Evolutionary conservation across 2,888 invertebrate species (phyloP), one percentile per base, ranked within the genome.

Genomic region (Gymnoscelis rufifasciata): DNA sequence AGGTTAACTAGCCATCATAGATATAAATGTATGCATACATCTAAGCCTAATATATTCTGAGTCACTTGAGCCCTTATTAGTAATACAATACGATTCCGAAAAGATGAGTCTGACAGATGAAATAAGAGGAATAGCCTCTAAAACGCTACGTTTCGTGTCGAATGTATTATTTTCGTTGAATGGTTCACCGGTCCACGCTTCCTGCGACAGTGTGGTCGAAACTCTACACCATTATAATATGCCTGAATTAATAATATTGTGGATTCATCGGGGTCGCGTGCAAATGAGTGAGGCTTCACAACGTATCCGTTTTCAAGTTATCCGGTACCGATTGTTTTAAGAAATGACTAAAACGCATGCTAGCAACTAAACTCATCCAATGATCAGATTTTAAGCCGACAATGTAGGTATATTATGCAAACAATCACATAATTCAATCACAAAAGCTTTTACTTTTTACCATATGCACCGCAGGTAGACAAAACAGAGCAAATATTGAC

Each of bases 121-220:
- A 74, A 71, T 68, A 71, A 72, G 73, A 69, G 66, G 61, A 69
- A 71, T 72, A 66, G 66, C 57, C 66, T 72, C 74, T 35, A 76
- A 78, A 74, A 74, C 61, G 68, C 67, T 68, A 65, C 71, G 71
- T 64, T 72, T 75, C 56, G 61, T 69, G 62, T 72, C 71, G 65
- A 73, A 71, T 74, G 74, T 78, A 79, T 80, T 82, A 79, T 83
- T 82, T 83, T 82, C 77, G 76, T 82, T 61, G 74, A 75, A 71
- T 78, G 74, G 80, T 60, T 77, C 87, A 83, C 43, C 78, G 78
- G 78, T 69, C 74, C 81, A 78, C 80, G 84, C 87, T 87, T 88
- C 87, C 87, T 86, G 84, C 81, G 83, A 78, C 80, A 73, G 83
- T 86, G 87, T 86, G 87, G 87, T 87, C 87, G 87, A 74, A 86